A percentile compares a stretch with the other conserved stretches of the same genome.
These are phyloP conservation scores for Pholis gunnellus DNA, from an alignment of 2,113 vertebrate species.

Conservation along the genomic window DNA sequence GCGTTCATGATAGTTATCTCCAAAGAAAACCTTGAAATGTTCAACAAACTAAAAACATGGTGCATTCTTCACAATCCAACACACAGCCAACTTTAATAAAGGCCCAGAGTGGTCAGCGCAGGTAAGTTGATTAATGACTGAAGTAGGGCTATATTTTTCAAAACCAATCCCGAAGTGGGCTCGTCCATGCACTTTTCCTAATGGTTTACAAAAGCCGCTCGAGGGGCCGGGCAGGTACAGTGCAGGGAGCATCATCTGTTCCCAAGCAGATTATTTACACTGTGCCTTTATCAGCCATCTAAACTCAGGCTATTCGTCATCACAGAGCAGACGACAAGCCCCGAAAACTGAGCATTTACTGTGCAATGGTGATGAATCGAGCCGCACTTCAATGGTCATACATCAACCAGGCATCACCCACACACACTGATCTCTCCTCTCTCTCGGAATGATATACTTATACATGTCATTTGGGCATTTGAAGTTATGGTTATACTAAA, in stretches of 20 bases:
- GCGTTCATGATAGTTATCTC: conserved; percentile 1
- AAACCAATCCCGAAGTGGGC: conserved; percentile 40
- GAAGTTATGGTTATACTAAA: conserved; percentile 56
- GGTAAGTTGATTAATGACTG: conserved; percentile 75
- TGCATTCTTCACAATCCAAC: conserved; percentile 52
- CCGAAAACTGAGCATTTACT: conserved; percentile 92
- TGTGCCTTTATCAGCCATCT: conserved; percentile 92
- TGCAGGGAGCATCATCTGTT: conserved; percentile 77
- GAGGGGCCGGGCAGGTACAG: conserved; percentile 80
- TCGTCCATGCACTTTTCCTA: conserved; percentile 67
- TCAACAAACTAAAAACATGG: conserved; percentile 33
- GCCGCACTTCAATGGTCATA: conserved; percentile 89
- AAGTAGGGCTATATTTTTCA: conserved; percentile 63
- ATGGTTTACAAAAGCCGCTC: conserved; percentile 80
- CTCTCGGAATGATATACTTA: conserved; percentile 86
- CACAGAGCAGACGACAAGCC: conserved; percentile 91
- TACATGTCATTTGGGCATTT: conserved; percentile 42
- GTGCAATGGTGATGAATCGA: conserved; percentile 95
- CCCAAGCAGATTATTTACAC: conserved; percentile 92
- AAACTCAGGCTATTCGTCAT: conserved; percentile 95
- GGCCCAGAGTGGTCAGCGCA: conserved; percentile 26
- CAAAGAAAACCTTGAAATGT: not conserved
- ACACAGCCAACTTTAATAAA: conserved; percentile 65
- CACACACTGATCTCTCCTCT: conserved; percentile 87
- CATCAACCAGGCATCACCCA: conserved; percentile 86